Conservation (phyloP, 2,113 vertebrate genomes). For the Lepisosteus oculatus region DNA sequence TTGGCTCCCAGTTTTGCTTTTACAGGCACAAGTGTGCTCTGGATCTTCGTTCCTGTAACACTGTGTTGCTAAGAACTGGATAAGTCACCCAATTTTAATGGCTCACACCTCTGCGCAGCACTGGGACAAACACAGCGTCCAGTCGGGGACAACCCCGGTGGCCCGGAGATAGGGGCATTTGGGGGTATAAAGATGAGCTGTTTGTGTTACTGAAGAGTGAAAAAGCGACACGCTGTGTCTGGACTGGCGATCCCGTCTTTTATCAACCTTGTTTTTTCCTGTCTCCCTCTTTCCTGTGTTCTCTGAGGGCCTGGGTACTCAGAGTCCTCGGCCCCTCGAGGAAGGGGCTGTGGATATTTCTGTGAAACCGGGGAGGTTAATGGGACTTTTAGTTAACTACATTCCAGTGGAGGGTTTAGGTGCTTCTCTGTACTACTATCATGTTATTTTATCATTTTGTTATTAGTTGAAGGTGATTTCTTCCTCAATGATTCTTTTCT, state of each 20-base stretch:
- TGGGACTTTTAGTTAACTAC: conserved; percentile 25
- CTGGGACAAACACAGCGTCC: no score
- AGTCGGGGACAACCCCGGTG: no score
- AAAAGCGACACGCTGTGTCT: conserved; percentile 15
- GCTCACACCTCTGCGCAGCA: no score
- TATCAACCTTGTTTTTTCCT: conserved; percentile 15
- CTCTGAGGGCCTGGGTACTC: conserved; percentile 4
- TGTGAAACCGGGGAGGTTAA: neutral
- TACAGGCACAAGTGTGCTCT: no score
- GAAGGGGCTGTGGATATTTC: conserved; percentile 32
- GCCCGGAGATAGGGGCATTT: no score
- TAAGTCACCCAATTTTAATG: no score
- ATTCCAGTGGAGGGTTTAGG: conserved; percentile 37
- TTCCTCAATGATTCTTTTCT: no score
- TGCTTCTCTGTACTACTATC: conserved; percentile 7
- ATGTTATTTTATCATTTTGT: conserved; percentile 10
- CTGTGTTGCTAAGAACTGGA: no score
- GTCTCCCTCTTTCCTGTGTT: conserved; percentile 27
- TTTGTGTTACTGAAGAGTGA: no score
- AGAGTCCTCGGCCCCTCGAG: conserved; percentile 34
- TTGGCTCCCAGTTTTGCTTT: neutral
- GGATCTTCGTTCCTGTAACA: no score
- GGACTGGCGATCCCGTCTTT: conserved; percentile 17
- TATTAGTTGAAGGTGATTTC: no score
- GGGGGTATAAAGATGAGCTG: no score